These are phyloP conservation scores for Canis aureus DNA, from an alignment of 2,113 vertebrate species.

Conservation along the genomic window DNA sequence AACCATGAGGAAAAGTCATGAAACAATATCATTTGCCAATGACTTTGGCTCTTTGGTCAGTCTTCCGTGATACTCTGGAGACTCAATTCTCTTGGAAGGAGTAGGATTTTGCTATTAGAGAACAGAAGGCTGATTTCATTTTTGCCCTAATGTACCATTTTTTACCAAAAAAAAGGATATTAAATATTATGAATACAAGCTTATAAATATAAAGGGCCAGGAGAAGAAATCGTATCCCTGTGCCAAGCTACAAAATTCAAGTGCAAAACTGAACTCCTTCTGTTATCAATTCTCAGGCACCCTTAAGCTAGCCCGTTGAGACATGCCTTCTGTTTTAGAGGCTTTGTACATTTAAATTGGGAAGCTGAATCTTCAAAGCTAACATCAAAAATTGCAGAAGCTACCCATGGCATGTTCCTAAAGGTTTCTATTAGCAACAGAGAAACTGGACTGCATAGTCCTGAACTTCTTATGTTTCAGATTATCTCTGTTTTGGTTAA, in stretches of 20 bases:
- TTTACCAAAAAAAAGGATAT: background rate
- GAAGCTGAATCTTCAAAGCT: slow-evolving; percentile 26
- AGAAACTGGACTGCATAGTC: background rate
- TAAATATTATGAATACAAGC: slow-evolving; percentile 27
- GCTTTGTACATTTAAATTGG: slow-evolving; percentile 59
- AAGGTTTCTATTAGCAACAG: background rate
- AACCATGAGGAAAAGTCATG: background rate
- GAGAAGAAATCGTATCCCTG: background rate
- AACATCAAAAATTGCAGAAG: background rate
- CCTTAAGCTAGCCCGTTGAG: slow-evolving; percentile 3
- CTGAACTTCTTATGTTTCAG: background rate
- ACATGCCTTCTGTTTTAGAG: slow-evolving; percentile 7
- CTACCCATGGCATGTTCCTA: background rate
- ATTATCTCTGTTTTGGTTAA: slow-evolving; percentile 2
- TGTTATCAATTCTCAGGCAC: background rate
- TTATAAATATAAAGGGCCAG: slow-evolving; percentile 13
- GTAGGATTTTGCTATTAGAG: background rate
- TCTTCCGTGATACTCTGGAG: background rate
- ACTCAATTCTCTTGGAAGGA: background rate
- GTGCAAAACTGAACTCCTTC: slow-evolving; percentile 22
- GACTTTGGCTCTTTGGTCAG: background rate
- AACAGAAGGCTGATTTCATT: slow-evolving; percentile 34
- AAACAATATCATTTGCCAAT: background rate
- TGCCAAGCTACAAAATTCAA: slow-evolving; percentile 45
- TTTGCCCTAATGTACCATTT: background rate